Evolutionary conservation across 1,140 invertebrate species (phyloP).

Genomic region (Araneus ventricosus): DNA sequence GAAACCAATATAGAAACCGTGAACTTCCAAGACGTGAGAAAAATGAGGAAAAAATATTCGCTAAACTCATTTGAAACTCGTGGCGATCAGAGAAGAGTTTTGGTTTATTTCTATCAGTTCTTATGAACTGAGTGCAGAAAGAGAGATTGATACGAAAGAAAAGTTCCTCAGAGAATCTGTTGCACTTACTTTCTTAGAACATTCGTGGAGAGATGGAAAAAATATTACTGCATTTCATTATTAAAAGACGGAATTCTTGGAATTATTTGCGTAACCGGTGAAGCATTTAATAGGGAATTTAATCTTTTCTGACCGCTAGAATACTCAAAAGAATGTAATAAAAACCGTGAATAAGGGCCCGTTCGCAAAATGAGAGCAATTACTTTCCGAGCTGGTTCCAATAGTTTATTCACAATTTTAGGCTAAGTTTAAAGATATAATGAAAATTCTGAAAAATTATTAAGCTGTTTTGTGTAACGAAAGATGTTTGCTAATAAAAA

Average conservation of each 20-base stretch:
- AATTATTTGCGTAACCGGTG: slow-evolving; percentile 14
- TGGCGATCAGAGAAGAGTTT: neutral
- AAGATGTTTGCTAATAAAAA: too few relatives aligned
- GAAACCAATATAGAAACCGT: neutral
- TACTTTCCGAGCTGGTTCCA: too few relatives aligned
- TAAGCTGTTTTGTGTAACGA: too few relatives aligned
- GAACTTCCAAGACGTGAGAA: neutral
- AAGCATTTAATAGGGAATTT: neutral
- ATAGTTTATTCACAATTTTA: neutral
- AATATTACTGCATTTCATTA: neutral
- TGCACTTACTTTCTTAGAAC: neutral
- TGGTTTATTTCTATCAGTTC: neutral
- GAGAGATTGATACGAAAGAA: neutral
- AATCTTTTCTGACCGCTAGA: neutral
- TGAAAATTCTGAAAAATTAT: neutral
- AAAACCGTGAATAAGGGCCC: neutral
- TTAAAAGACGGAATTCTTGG: neutral
- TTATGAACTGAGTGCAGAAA: neutral
- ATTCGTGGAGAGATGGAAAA: neutral
- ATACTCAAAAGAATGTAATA: neutral
- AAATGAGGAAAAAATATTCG: neutral
- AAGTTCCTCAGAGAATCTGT: neutral
- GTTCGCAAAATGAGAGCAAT: neutral
- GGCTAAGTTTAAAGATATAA: neutral
- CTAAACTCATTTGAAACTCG: neutral